Base-by-base conservation (phyloP, 2,113 vertebrate species). In the Phrynosoma platyrhinos region DNA sequence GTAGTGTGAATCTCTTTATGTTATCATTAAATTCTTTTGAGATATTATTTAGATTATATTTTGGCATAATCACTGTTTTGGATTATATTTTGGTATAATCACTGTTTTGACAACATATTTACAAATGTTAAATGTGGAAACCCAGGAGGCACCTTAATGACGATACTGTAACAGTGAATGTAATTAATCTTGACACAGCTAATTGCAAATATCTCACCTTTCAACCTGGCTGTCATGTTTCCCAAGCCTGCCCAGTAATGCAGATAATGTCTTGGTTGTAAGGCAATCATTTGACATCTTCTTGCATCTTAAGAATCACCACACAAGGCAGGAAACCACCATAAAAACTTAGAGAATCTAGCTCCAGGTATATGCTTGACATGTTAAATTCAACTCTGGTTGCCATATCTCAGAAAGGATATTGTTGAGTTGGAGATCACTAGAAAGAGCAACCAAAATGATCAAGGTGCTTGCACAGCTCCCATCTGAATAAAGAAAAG, bases 121-220 rank as follows among this genome's bases (percentile, higher is more conserved):
- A 75, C 77, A 62, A 13, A 42, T 85, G 9, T 71, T 82, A 77
- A 82, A n/a, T 71, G 40, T 72, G 79, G 58, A 62, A 84, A 72
- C 68, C 40, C 52, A 30, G n/a, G 23, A 62, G 74, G n/a, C 18
- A 55, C 32, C 18, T 62, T 82, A 85, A 16, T 85, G 78, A 88
- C 64, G 82, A 81, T 77, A 74, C 68, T 83, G 27, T 9, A 13
- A 71, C 30, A 69, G 14, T 85, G 86, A 82, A 36, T 78, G 36
- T 78, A 85, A 88, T 91, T 36, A 78, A 82, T 88, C 36, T 62
- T 85, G 86, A 88, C 83, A 74, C 16, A 52, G 52, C 12, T 91
- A 82, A 82, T 66, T 82, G 36, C 84, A 85, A 82, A 88, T 85
- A 88, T 85, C 77, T 85, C 79, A 64, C 55, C 52, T 88, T 71